Evolutionary conservation across 2,113 vertebrate species (phyloP).

Genomic region (Aythya baeri): DNA sequence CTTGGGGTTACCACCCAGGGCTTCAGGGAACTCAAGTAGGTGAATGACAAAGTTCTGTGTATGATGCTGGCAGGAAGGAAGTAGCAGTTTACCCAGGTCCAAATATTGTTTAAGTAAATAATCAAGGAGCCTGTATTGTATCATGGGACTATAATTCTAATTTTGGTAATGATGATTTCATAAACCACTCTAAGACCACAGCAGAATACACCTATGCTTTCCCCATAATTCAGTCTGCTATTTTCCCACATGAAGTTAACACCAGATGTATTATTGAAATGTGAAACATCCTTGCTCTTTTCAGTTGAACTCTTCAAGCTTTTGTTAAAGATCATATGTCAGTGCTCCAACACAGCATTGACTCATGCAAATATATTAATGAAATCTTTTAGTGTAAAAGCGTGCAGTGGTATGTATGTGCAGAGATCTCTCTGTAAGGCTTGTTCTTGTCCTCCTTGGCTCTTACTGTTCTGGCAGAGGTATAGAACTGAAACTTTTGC

Average conservation of each 20-base stretch:
- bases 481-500: neutral
- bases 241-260: neutral
- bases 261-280: neutral
- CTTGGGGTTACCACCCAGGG: too few species aligned
- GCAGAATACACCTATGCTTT: neutral
- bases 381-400: conserved; percentile 12
- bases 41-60: neutral
- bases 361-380: neutral
- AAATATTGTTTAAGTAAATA: neutral
- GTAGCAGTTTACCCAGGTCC: neutral
- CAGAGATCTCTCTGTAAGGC: neutral
- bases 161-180: neutral
- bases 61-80: neutral
- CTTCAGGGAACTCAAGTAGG: neutral
- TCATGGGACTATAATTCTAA: neutral
- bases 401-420: neutral
- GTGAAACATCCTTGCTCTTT: conserved; percentile 11
- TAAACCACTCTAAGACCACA: neutral
- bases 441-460: neutral
- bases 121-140: neutral
- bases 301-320: neutral
- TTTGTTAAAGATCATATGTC: neutral
- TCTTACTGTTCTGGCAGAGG: neutral
- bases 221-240: neutral
- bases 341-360: neutral